Evolutionary conservation across 2,888 invertebrate genomes (phyloP).

Genomic region (Pyrrhia umbra): DNA sequence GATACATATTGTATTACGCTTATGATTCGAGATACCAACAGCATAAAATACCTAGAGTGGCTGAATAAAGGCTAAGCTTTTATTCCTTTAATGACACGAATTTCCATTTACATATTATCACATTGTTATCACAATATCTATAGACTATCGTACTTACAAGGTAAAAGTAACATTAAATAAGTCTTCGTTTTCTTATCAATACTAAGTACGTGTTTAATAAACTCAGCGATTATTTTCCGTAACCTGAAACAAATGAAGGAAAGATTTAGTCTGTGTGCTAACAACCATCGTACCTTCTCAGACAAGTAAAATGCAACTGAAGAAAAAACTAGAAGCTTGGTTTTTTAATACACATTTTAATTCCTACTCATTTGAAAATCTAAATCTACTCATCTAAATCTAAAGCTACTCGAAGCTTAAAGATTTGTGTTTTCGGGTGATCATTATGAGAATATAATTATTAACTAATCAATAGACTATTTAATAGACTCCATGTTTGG

Average conservation of each 20-base stretch:
- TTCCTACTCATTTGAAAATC: too few relatives aligned
- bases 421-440: too few relatives aligned
- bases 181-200: constrained; percentile 67
- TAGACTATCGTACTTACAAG: constrained; percentile 51
- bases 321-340: too few relatives aligned
- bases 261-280: constrained; percentile 5
- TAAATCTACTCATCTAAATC: too few relatives aligned
- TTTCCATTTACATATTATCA: constrained; percentile 33
- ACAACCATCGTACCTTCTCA: too few relatives aligned
- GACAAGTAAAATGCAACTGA: too few relatives aligned
- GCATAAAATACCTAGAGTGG: not conserved
- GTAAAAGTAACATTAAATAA: constrained; percentile 65
- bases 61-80: constrained; percentile 6
- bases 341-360: too few relatives aligned
- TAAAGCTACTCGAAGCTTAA: too few relatives aligned
- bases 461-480: too few relatives aligned
- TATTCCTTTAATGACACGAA: constrained; percentile 15
- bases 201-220: constrained; percentile 49
- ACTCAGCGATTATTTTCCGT: constrained; percentile 72
- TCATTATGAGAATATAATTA: too few relatives aligned
- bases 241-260: constrained; percentile 77
- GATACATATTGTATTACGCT: not conserved
- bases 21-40: constrained; percentile 3
- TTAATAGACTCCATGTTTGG: too few relatives aligned
- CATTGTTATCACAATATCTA: constrained; percentile 49